Conservation (phyloP, 2,888 invertebrate genomes). For the Steinernema carpocapsae region DNA sequence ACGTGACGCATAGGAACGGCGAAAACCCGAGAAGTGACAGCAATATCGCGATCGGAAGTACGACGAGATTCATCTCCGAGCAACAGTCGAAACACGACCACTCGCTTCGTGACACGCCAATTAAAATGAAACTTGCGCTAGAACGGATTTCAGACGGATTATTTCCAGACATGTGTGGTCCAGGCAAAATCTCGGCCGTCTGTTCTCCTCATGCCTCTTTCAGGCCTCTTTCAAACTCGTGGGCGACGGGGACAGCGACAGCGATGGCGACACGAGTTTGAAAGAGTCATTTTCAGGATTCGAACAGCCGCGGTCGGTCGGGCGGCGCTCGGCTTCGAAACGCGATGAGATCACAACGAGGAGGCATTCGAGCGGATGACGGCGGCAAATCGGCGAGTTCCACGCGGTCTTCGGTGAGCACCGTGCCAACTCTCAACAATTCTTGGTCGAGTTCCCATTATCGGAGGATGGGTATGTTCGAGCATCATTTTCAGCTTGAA, state of each 20-base stretch:
- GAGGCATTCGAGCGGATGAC: background rate
- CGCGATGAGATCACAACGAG: background rate
- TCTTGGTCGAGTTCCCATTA: conserved; percentile 23
- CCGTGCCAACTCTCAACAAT: conserved; percentile 11
- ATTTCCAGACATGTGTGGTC: too few species aligned
- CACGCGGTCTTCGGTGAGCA: conserved; percentile 12
- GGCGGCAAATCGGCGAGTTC: too few species aligned
- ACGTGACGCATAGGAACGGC: background rate
- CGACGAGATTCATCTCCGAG: background rate
- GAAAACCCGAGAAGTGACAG: background rate
- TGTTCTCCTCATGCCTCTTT: too few species aligned
- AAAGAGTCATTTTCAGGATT: too few species aligned
- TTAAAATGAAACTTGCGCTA: background rate
- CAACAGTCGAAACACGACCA: background rate
- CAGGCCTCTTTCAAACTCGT: too few species aligned
- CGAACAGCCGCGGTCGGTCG: too few species aligned
- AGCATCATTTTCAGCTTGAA: background rate
- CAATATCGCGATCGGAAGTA: background rate
- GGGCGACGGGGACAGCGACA: too few species aligned
- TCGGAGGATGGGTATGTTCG: background rate
- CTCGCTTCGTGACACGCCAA: background rate
- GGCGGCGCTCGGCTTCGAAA: too few species aligned
- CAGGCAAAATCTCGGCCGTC: too few species aligned
- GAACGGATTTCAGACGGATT: too few species aligned
- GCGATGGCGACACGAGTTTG: too few species aligned